Base-by-base conservation (phyloP, 2,888 invertebrate genomes). In the Athripsodes cinereus region DNA sequence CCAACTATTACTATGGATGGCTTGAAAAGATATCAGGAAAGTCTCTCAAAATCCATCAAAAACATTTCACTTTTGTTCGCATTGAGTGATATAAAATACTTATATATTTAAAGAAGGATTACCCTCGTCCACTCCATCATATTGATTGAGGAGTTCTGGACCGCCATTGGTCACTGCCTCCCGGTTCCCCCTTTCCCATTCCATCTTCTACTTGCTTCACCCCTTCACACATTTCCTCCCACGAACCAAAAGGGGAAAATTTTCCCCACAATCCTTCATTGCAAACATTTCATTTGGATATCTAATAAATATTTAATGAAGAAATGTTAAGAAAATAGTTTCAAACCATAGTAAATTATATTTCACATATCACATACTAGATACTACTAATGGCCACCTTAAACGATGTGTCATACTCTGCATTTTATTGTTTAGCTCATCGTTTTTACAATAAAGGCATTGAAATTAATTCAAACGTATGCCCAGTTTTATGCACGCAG, bases 111-210 rank as follows among this genome's bases (percentile, higher is more conserved):
- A 63, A 63, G 63, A 63, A 61, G 63, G 61, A 63, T 63, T 63
- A 63, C 78, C 78, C 78, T 77, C 77, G 77, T 71, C 71, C 75
- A 78, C 78, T 79, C 78, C 78, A 78, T 79, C 79, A 79, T 79
- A 79, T 79, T 79, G 79, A 79, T 79, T 79, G 79, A 78, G 78
- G 79, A 78, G 75, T 60, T 57, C 62, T 61, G 78, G 63, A 74
- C 76, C 72, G 73, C 76, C 76, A 75, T 74, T 76, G 78, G 77
- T 76, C 78, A 77, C 75, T 76, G 71, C 74, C 57, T 58, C 56
- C 57, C 57, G 74, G 75, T 72, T 76, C 73, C 73, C 74, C 74
- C 73, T 53, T 18, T 49, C 44, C 26, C 60, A 34, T 20, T 52
- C 26, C 58, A 44, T 55, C 50, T 44, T 40, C 40, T 52, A 48